phyloP scores from a whole-genome alignment of 2,113 vertebrate species.

The Chamaea fasciata region DNA sequence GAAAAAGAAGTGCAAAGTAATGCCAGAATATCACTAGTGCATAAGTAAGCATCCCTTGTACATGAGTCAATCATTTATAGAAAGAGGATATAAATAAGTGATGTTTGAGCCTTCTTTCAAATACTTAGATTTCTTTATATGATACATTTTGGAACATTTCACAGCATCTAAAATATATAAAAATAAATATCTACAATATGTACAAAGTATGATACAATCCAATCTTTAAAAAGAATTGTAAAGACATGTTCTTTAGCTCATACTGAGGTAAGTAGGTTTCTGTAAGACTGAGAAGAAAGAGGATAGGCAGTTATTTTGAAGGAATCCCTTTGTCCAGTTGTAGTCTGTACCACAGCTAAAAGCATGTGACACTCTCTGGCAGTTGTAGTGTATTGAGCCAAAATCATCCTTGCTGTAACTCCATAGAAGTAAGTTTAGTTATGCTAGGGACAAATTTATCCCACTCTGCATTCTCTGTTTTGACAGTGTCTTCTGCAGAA shows the following conservation, averaged over 20 bases:
- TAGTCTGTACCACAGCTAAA: background rate
- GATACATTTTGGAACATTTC: conserved; percentile 35
- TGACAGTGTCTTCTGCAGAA: conserved; percentile 13
- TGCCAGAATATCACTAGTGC: background rate
- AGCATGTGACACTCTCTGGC: background rate
- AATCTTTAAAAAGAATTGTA: conserved; percentile 44
- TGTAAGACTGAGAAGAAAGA: conserved; percentile 35
- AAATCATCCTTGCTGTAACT: conserved; percentile 59
- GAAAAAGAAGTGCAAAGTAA: conserved; percentile 27
- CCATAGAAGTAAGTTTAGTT: conserved; percentile 37
- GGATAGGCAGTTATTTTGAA: background rate
- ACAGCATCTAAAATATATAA: conserved; percentile 46
- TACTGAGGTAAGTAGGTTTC: conserved; percentile 62
- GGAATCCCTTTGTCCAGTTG: background rate
- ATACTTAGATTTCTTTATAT: conserved; percentile 26
- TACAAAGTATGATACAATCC: conserved; percentile 4
- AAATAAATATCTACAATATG: conserved; percentile 55
- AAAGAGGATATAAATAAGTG: conserved; percentile 42
- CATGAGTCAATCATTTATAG: background rate
- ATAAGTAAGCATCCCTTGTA: conserved; percentile 5
- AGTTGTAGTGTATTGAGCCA: background rate
- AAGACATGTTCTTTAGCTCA: conserved; percentile 51
- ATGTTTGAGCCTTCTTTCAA: conserved; percentile 26
- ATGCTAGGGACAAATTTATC: background rate
- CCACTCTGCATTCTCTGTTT: conserved; percentile 10